These are phyloP conservation scores for Cotesia typhae DNA, from an alignment of 1,140 invertebrate genomes.

Conservation along the genomic window DNA sequence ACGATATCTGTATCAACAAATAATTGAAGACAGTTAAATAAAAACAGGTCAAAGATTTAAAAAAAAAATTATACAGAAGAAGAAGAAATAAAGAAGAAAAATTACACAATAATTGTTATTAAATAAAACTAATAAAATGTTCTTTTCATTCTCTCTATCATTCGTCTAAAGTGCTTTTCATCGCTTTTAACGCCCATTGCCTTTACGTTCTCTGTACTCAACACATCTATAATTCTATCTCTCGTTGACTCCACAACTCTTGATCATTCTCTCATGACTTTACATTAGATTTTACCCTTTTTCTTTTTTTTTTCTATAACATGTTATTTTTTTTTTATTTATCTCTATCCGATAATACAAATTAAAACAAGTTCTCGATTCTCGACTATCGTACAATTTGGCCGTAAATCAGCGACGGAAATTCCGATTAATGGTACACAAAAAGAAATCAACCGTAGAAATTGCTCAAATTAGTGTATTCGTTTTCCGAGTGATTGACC, in stretches of 20 bases:
- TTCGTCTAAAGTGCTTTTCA: slow-evolving; percentile 24
- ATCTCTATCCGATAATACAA: no score
- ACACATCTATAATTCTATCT: background rate
- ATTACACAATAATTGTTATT: slow-evolving; percentile 1
- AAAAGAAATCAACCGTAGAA: no score
- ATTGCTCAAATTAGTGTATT: no score
- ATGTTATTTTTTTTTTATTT: no score
- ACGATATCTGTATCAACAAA: slow-evolving; percentile 1
- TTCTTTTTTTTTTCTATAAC: slow-evolving; percentile 2
- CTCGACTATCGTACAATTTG: no score
- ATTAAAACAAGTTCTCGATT: no score
- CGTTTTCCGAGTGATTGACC: no score
- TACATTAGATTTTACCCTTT: background rate
- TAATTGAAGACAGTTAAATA: background rate
- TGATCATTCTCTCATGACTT: slow-evolving; percentile 8
- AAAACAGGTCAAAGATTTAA: background rate
- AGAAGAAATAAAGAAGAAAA: background rate
- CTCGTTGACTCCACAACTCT: background rate
- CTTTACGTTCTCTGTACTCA: slow-evolving; percentile 19
- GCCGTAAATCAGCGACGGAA: no score
- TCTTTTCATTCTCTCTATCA: background rate
- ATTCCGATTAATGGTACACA: no score
- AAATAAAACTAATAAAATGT: background rate
- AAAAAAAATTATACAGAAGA: background rate
- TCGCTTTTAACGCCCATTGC: slow-evolving; percentile 36